Percentiles rank a stretch among this genome's conserved stretches.
These are phyloP conservation scores for Clupea harengus DNA, from an alignment of 2,113 vertebrate genomes.

Conservation along the genomic window DNA sequence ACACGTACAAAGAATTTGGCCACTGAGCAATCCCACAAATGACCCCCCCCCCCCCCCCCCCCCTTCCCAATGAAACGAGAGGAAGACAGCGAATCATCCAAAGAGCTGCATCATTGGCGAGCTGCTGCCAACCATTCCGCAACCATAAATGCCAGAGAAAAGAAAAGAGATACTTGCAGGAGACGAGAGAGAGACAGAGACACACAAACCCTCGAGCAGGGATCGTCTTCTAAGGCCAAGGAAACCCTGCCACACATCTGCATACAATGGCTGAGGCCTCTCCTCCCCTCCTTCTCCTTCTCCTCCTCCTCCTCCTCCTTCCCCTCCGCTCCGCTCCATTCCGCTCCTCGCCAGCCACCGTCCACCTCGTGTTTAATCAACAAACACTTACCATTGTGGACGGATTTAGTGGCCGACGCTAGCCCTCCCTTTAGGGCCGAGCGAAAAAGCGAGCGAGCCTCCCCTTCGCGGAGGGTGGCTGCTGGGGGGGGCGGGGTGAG, in stretches of 20 bases:
- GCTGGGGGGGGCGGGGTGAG: not conserved
- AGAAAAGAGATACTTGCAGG: constrained; percentile 25
- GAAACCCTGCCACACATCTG: constrained; percentile 47
- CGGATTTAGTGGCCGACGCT: constrained; percentile 14
- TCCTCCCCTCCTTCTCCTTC: not conserved
- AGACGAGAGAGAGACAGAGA: constrained; percentile 25
- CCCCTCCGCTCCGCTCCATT: not conserved
- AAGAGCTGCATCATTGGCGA: constrained; percentile 2
- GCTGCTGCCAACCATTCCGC: constrained; percentile 20
- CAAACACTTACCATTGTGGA: constrained; percentile 33
- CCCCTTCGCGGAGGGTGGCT: not conserved
- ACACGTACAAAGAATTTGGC: not conserved
- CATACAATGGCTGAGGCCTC: constrained; percentile 32
- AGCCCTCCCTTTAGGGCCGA: not conserved
- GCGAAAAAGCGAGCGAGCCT: not conserved
- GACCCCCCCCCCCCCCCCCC: not conserved
- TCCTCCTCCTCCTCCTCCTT: not conserved
- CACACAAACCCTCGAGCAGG: constrained; percentile 36
- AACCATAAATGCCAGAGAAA: constrained; percentile 30
- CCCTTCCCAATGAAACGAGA: constrained; percentile 11
- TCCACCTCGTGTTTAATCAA: constrained; percentile 36
- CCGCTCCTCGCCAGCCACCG: constrained; percentile 32
- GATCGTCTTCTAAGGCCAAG: constrained; percentile 40
- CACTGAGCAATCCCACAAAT: constrained; percentile 9
- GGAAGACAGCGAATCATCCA: not conserved